phyloP scores from a whole-genome alignment of 2,797 vertebrate genomes.

The Esox masquinongy region DNA sequence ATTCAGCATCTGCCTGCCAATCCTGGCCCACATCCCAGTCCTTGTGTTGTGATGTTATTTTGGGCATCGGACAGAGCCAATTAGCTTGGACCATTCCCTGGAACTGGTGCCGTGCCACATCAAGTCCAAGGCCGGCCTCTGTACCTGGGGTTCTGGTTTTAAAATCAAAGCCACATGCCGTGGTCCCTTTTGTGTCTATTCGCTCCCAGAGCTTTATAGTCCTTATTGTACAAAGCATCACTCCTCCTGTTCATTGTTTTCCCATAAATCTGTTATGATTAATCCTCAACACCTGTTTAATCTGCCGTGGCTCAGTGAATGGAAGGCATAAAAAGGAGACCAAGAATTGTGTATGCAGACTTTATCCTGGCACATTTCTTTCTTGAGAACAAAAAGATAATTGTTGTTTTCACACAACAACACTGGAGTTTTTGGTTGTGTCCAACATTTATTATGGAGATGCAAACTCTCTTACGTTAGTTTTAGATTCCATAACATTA shows the following conservation, averaged over 20 bases:
- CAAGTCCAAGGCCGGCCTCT: constrained; percentile 22
- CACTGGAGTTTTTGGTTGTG: neutral
- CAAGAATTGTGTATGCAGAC: constrained; percentile 11
- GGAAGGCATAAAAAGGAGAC: constrained; percentile 1
- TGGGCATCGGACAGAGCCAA: constrained; percentile 37
- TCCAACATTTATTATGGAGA: neutral
- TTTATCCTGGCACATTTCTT: constrained; percentile 12
- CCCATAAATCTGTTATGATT: constrained; percentile 17
- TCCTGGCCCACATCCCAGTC: constrained; percentile 36
- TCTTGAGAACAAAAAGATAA: constrained; percentile 2
- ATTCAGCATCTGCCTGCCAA: constrained; percentile 42
- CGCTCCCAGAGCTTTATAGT: constrained; percentile 14
- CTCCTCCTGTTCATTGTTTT: constrained; percentile 11
- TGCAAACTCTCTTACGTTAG: neutral
- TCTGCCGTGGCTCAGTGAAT: neutral
- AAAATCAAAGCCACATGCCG: constrained; percentile 23
- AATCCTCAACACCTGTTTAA: constrained; percentile 26
- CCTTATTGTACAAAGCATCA: constrained; percentile 9
- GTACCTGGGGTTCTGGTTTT: constrained; percentile 3
- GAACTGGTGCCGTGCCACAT: constrained; percentile 35
- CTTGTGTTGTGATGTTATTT: constrained; percentile 33
- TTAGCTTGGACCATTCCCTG: constrained; percentile 34
- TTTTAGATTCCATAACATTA: neutral
- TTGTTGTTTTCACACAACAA: constrained; percentile 7
- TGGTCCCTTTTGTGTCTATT: constrained; percentile 23